Base-by-base conservation (phyloP, 2,888 invertebrate species). In the Drosophila borealis region DNA sequence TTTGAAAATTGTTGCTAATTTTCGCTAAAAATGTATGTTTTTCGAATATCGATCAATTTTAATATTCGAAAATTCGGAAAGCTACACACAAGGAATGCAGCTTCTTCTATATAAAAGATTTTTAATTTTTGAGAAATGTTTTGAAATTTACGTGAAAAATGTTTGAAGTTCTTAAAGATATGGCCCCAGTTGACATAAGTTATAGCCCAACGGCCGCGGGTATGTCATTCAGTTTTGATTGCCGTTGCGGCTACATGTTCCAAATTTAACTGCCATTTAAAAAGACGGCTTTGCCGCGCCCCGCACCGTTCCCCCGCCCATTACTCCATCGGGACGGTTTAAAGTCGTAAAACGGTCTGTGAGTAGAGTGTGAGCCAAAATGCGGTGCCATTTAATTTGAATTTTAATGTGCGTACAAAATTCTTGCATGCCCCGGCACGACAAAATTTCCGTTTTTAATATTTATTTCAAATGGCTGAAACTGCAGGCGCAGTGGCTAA, bases 331-430 rank as follows among this genome's bases (percentile, higher is more conserved):
- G 11, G 34, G 4, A 9, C 11, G 29, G 33, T 45, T 75, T 71
- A 72, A 71, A 77, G 61, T 62, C 68, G 53, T 76, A 72, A 76
- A 75, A 77, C n/a, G 46, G 10, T 36, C 56, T 37, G 17, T 36
- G 13, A 19, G 54, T n/a, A 14, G 10, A 37, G 19, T 36, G 29
- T 55, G 11, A 21, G 42, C 14, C 17, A 59, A 68, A 72, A 59
- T 72, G 61, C 55, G 60, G 59, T 73, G 77, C 42, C 74, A 63
- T 84, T 84, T 81, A 74, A 81, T 85, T 83, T 84, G 81, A 79
- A 88, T 85, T 83, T 77, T 85, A 70, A 77, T 77, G 76, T 84
- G 70, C 72, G 77, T 64, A 70, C 64, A 74, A 69, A 74, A 79
- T 79, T 77, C 69, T 63, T 71, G 66, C 53, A 72, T 65, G 65